Evolutionary conservation across 2,888 invertebrate genomes (phyloP).

Genomic region (Himalopsyche anomala): DNA sequence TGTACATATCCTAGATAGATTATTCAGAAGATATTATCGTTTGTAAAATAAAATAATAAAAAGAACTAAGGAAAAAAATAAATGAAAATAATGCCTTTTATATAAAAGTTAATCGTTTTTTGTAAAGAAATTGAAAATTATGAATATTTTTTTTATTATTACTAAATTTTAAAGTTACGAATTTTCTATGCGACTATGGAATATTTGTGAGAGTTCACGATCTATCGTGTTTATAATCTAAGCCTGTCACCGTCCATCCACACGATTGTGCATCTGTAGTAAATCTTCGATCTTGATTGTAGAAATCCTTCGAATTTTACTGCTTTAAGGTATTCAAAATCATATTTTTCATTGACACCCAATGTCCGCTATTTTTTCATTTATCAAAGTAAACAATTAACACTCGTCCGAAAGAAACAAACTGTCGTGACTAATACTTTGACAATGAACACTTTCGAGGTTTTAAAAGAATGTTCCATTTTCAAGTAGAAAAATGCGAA

Average conservation of each 20-base stretch:
- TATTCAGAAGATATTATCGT: too few relatives aligned
- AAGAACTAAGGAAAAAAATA: too few relatives aligned
- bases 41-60: too few relatives aligned
- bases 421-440: constrained; percentile 16
- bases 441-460: constrained; percentile 30
- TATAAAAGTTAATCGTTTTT: too few relatives aligned
- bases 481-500: neutral
- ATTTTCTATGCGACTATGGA: neutral
- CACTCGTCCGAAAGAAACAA: neutral
- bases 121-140: too few relatives aligned
- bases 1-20: too few relatives aligned
- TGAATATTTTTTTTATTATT: too few relatives aligned
- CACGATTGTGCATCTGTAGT: constrained; percentile 53
- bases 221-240: constrained; percentile 54
- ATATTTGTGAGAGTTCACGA: constrained; percentile 47
- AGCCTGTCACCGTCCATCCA: constrained; percentile 52
- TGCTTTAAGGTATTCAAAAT: neutral
- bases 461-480: constrained; percentile 16
- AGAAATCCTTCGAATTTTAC: neutral
- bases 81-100: too few relatives aligned
- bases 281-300: constrained; percentile 37
- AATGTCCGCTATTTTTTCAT: neutral
- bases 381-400: neutral
- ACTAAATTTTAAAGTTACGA: too few relatives aligned
- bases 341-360: neutral